These are phyloP conservation scores for Mobula birostris DNA, from an alignment of 2,113 vertebrate species.

Conservation along the genomic window DNA sequence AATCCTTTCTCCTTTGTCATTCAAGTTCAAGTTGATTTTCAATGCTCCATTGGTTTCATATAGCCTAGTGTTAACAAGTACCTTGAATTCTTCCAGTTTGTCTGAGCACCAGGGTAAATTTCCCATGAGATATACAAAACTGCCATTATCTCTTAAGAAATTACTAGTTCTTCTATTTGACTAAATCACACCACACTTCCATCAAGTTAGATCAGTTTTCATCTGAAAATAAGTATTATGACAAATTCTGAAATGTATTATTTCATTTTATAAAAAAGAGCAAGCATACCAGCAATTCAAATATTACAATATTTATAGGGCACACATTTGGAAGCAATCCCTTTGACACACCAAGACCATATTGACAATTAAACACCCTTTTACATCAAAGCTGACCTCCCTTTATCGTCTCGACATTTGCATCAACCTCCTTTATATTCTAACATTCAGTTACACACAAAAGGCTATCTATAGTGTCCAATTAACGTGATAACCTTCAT, in stretches of 20 bases:
- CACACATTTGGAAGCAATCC: no score
- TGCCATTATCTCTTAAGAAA: not conserved
- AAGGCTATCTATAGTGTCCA: no score
- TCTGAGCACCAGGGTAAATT: not conserved
- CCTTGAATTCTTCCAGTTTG: not conserved
- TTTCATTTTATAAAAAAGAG: not conserved
- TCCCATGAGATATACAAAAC: not conserved
- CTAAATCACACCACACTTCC: not conserved
- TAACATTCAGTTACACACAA: no score
- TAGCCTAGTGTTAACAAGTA: not conserved
- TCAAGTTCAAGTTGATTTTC: not conserved
- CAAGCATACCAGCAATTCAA: not conserved
- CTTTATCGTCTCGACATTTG: no score
- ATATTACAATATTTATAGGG: not conserved
- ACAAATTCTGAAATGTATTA: not conserved
- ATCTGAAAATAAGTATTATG: not conserved
- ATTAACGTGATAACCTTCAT: no score
- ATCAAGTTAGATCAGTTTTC: not conserved
- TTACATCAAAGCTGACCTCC: no score
- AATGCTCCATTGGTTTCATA: not conserved
- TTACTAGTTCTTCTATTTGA: not conserved
- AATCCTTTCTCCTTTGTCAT: not conserved
- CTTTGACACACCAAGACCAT: no score
- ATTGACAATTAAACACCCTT: no score
- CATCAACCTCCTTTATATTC: no score